These are phyloP conservation scores for Hylaeus anthracinus DNA, from an alignment of 1,140 invertebrate species.

Conservation along the genomic window DNA sequence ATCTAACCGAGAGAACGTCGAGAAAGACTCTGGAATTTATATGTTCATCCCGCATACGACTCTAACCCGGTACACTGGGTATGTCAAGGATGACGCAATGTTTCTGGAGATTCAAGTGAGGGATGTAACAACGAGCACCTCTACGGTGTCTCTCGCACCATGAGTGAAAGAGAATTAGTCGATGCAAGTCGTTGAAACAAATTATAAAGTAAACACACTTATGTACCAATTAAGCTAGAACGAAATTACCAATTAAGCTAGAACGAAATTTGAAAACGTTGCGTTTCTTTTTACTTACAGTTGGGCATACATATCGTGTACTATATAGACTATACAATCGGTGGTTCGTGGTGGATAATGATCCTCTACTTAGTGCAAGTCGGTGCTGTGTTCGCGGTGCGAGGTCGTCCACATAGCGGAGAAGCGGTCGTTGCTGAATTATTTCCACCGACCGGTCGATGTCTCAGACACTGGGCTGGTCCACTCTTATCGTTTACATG, in stretches of 20 bases:
- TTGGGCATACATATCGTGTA: slow-evolving; percentile 92
- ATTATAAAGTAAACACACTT: slow-evolving; percentile 4
- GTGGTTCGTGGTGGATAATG: slow-evolving; percentile 93
- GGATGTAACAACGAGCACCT: slow-evolving; percentile 63
- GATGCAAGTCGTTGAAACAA: background rate
- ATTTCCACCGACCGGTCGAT: slow-evolving; percentile 81
- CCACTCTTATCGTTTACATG: slow-evolving; percentile 91
- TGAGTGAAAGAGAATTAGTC: slow-evolving; percentile 6
- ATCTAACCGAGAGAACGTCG: slow-evolving; percentile 77
- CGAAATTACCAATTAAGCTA: no score
- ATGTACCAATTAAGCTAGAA: no score
- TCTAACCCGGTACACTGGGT: slow-evolving; percentile 83
- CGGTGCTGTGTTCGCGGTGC: slow-evolving; percentile 89
- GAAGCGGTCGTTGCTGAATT: slow-evolving; percentile 90
- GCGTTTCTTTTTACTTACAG: slow-evolving; percentile 74
- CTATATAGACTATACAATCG: slow-evolving; percentile 91
- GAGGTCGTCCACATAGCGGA: slow-evolving; percentile 91
- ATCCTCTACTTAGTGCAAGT: slow-evolving; percentile 89
- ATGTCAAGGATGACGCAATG: slow-evolving; percentile 84
- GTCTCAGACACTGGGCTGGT: slow-evolving; percentile 83
- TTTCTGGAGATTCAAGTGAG: slow-evolving; percentile 84
- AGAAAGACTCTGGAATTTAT: slow-evolving; percentile 84
- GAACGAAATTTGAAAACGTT: no score
- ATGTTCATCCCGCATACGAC: slow-evolving; percentile 88
- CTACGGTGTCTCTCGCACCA: slow-evolving; percentile 51